These are phyloP conservation scores for Cryptomyrus ogoouensis DNA, from an alignment of 2,113 vertebrate genomes.

Conservation along the genomic window DNA sequence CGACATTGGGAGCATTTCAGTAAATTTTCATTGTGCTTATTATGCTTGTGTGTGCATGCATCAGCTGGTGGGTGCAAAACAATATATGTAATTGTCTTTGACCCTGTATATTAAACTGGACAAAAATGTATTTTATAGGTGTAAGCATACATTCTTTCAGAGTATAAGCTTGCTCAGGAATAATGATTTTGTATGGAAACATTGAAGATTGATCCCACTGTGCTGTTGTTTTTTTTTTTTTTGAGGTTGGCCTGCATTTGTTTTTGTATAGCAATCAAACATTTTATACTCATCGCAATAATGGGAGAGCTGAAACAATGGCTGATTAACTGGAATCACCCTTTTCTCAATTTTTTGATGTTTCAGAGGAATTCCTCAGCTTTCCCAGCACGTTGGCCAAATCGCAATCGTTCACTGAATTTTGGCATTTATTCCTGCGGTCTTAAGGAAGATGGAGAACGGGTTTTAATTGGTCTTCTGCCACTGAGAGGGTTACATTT, in stretches of 20 bases:
- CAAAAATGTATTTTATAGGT: not conserved
- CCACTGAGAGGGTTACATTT: not conserved
- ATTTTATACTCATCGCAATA: not conserved
- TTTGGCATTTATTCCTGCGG: not conserved
- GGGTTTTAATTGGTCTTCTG: not conserved
- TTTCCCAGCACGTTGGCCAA: not conserved
- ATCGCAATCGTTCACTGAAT: not conserved
- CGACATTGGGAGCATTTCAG: not conserved
- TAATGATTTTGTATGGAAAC: not conserved
- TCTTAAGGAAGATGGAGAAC: not conserved
- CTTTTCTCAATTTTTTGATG: not conserved
- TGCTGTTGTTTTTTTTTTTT: not conserved
- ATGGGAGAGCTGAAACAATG: not conserved
- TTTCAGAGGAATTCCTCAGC: not conserved
- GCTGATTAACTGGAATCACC: not conserved
- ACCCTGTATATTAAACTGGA: not conserved
- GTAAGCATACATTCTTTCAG: not conserved
- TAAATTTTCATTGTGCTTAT: not conserved
- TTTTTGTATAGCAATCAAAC: not conserved
- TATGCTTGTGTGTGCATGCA: not conserved
- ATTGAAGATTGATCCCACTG: not conserved
- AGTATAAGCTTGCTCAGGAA: not conserved
- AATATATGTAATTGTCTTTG: not conserved
- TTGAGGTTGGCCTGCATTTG: not conserved
- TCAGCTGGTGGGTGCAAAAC: not conserved